Conservation (phyloP, 2,797 vertebrate species). For the Tiaroga cobitis region DNA sequence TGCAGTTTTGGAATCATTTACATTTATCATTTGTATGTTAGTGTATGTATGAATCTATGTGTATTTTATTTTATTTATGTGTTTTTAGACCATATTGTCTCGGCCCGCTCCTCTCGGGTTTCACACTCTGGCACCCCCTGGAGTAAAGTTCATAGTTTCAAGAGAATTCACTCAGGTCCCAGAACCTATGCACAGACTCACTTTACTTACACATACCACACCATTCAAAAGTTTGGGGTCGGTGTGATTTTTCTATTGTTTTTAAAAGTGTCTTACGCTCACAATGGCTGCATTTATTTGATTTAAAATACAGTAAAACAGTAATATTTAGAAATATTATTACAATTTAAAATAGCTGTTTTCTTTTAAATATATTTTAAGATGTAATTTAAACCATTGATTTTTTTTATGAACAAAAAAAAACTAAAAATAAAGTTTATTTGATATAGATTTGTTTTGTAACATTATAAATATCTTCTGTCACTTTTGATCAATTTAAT, state of each 20-base stretch:
- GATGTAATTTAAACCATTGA: neutral
- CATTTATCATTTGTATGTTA: slow-evolving; percentile 1
- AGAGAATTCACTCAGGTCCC: slow-evolving; percentile 61
- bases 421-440: neutral
- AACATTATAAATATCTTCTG: neutral
- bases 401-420: neutral
- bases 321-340: neutral
- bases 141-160: slow-evolving; percentile 77
- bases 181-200: slow-evolving; percentile 57
- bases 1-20: slow-evolving; percentile 8
- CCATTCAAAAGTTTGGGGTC: slow-evolving; percentile 34
- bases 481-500: slow-evolving; percentile 12
- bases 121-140: slow-evolving; percentile 71
- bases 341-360: neutral
- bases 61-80: slow-evolving; percentile 35
- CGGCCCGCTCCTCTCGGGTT: slow-evolving; percentile 64
- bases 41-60: slow-evolving; percentile 20
- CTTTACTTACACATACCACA: slow-evolving; percentile 23
- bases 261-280: neutral
- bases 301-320: neutral
- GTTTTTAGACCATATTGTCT: slow-evolving; percentile 55
- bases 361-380: neutral
- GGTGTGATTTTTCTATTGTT: neutral
- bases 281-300: neutral
- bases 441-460: neutral